Conservation (phyloP, 2,888 invertebrate genomes). For the Xestia rhomboidea region DNA sequence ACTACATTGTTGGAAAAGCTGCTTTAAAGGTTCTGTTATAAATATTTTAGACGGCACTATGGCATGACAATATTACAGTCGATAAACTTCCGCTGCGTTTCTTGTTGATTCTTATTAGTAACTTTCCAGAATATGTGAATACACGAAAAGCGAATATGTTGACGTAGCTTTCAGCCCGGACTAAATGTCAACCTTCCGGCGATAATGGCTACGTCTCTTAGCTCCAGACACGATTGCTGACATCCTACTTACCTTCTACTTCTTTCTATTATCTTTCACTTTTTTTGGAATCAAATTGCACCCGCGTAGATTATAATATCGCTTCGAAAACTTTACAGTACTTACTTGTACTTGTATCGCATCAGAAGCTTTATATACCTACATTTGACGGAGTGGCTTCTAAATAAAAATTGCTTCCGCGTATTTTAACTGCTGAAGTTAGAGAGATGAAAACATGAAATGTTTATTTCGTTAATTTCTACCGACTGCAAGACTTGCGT, state of each 20-base stretch:
- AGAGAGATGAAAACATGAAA: conserved; percentile 77
- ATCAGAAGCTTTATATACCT: conserved; percentile 86
- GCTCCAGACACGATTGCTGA: conserved; percentile 89
- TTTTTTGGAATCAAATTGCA: conserved; percentile 89
- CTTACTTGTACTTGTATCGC: conserved; percentile 79
- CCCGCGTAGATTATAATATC: conserved; percentile 87
- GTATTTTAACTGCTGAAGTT: conserved; percentile 84
- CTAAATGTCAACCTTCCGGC: conserved; percentile 82
- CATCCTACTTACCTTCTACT: conserved; percentile 87
- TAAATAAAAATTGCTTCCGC: conserved; percentile 86
- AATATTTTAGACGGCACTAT: conserved; percentile 91
- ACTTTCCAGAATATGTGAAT: conserved; percentile 89
- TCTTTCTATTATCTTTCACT: conserved; percentile 87
- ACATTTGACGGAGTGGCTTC: conserved; percentile 85
- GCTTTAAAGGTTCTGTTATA: conserved; percentile 90
- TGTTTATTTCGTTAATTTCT: conserved; percentile 70
- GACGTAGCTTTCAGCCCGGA: conserved; percentile 86
- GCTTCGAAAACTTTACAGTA: conserved; percentile 86
- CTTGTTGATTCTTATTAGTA: conserved; percentile 89
- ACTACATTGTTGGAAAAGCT: conserved; percentile 91
- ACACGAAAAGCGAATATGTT: conserved; percentile 86
- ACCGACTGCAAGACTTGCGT: conserved; percentile 81
- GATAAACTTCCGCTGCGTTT: conserved; percentile 90
- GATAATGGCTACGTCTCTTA: conserved; percentile 86
- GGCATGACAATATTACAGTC: conserved; percentile 90